Conservation (phyloP, 1,140 invertebrate species). For the Drosophila tropicalis region DNA sequence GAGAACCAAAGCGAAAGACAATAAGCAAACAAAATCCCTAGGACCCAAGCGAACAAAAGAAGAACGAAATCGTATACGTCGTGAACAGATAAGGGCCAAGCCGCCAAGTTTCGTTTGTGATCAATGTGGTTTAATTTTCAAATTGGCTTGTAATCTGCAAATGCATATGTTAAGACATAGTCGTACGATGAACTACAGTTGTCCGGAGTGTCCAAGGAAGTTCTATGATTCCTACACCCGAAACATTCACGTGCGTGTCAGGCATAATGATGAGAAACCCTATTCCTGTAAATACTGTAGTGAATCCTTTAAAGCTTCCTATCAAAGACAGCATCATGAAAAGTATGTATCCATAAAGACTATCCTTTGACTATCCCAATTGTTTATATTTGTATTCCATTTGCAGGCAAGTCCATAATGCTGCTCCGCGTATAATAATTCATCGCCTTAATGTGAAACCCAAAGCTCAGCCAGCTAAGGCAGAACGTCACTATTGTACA, state of each 20-base stretch:
- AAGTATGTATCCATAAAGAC: conserved; percentile 25
- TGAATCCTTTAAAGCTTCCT: conserved; percentile 50
- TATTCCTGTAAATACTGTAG: conserved; percentile 50
- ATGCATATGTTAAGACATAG: conserved; percentile 61
- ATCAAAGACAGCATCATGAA: conserved; percentile 57
- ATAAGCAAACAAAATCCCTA: conserved; percentile 1
- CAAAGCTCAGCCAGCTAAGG: conserved; percentile 16
- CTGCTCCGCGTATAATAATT: conserved; percentile 41
- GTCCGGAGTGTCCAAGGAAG: conserved; percentile 52
- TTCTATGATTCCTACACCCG: conserved; percentile 70
- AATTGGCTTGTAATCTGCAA: conserved; percentile 57
- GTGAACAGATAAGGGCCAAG: conserved; percentile 49
- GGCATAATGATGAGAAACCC: conserved; percentile 57
- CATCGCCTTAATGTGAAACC: conserved; percentile 50
- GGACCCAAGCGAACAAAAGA: conserved; percentile 38
- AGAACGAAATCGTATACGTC: conserved; percentile 57
- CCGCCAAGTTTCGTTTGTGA: conserved; percentile 61
- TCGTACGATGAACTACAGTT: conserved; percentile 58
- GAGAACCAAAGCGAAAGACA: background rate
- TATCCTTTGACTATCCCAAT: no score
- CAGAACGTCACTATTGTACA: conserved; percentile 38
- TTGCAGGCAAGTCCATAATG: conserved; percentile 58
- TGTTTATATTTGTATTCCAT: no score
- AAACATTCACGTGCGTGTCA: conserved; percentile 62
- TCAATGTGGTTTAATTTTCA: conserved; percentile 62